phyloP scores from a whole-genome alignment of 2,113 vertebrate species.

The Hipposideros armiger region DNA sequence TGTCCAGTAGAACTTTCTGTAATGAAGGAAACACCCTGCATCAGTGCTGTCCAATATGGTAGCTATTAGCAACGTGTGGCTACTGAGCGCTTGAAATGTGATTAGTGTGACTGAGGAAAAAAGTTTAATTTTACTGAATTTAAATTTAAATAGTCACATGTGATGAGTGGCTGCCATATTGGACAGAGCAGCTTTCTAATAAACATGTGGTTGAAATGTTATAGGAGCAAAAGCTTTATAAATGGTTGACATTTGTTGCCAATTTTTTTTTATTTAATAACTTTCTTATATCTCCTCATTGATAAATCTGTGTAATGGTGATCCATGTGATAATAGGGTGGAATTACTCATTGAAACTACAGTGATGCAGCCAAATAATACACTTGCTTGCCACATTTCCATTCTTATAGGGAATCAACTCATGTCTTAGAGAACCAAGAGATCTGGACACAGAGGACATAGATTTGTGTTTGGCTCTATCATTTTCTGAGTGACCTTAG shows the following conservation, averaged over 20 bases:
- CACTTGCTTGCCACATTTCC: background rate
- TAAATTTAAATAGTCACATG: background rate
- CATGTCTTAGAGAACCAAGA: background rate
- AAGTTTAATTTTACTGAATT: constrained; percentile 21
- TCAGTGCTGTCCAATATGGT: background rate
- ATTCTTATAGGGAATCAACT: background rate
- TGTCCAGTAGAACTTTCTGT: background rate
- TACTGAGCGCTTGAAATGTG: background rate
- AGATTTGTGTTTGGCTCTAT: background rate
- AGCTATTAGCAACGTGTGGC: background rate
- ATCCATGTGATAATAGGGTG: background rate
- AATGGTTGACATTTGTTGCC: background rate
- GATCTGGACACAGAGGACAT: background rate
- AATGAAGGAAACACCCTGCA: background rate
- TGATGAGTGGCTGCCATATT: background rate
- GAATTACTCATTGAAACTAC: background rate
- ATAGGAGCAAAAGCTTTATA: background rate
- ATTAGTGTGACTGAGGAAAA: background rate
- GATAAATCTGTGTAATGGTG: background rate
- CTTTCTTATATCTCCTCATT: background rate
- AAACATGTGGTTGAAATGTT: background rate
- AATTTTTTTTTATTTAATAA: constrained; percentile 7
- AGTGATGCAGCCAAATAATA: background rate
- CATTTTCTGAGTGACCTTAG: constrained; percentile 5
- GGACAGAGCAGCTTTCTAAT: background rate